Percentiles rank a stretch among this genome's conserved stretches.
Conservation (phyloP, 2,888 invertebrate genomes). For the Exocentrus adspersus region DNA sequence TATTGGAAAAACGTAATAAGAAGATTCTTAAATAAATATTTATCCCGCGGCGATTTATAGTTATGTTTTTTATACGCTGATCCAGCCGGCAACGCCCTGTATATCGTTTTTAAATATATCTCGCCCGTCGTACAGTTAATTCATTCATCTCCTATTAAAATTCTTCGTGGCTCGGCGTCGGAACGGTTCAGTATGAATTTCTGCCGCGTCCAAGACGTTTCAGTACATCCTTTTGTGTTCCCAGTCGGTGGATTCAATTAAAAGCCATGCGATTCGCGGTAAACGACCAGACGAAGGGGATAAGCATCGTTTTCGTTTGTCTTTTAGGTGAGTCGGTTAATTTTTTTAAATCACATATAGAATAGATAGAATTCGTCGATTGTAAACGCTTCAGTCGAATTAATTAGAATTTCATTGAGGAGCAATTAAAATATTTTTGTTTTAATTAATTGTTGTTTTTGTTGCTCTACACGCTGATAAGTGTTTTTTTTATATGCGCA, state of each 20-base stretch:
- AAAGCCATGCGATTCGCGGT: conserved; percentile 1
- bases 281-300: not conserved
- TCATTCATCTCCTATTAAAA: conserved; percentile 30
- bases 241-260: conserved; percentile 1
- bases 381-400: not conserved
- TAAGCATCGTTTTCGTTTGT: not conserved
- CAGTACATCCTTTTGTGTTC: not conserved
- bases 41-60: too few species aligned
- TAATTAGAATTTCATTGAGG: not conserved
- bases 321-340: conserved; percentile 14
- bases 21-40: too few species aligned
- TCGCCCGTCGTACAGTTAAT: conserved; percentile 23
- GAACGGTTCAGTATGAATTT: conserved; percentile 18
- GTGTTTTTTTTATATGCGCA: too few species aligned
- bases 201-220: conserved; percentile 13
- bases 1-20: too few species aligned
- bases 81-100: not conserved
- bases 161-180: conserved; percentile 27
- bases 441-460: not conserved
- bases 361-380: too few species aligned
- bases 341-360: not conserved
- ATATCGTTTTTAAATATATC: conserved; percentile 4
- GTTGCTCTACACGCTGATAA: too few species aligned
- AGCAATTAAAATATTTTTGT: not conserved
- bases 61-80: too few species aligned